Percentiles rank a stretch among this genome's conserved stretches.
Evolutionary conservation across 2,113 vertebrate genomes (phyloP).

Genomic region (Myotis davidii): DNA sequence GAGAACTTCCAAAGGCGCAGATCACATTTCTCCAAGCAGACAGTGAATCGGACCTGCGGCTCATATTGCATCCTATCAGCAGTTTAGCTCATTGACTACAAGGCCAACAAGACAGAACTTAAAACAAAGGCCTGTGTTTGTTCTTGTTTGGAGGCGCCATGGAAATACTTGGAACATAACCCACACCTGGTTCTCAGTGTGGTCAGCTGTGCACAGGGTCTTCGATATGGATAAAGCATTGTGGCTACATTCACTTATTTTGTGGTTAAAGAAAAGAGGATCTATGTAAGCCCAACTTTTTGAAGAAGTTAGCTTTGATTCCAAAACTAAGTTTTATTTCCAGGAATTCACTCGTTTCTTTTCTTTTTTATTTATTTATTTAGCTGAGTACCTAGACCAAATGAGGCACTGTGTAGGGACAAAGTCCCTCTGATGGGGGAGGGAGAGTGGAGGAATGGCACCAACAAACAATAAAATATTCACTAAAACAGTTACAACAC

Average conservation of each 20-base stretch:
- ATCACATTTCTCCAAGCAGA: background rate
- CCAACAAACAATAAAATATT: background rate
- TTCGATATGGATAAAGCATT: background rate
- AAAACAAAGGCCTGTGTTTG: background rate
- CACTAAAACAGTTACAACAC: background rate
- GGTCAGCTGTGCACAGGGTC: background rate
- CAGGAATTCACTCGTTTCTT: background rate
- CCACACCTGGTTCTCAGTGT: background rate
- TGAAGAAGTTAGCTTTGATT: background rate
- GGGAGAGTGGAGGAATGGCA: rapidly evolving
- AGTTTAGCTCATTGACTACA: background rate
- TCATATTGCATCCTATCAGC: background rate
- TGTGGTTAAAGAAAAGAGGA: background rate
- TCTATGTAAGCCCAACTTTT: background rate
- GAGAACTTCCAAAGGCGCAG: background rate
- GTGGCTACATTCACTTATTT: background rate
- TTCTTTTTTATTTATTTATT: background rate
- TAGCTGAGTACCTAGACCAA: background rate
- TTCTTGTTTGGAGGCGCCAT: background rate
- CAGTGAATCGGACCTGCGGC: rapidly evolving
- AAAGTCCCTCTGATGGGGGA: background rate
- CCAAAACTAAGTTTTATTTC: background rate
- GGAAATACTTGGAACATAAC: background rate
- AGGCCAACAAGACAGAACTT: background rate
- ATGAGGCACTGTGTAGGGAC: background rate